A percentile compares a stretch with the other conserved stretches of the same genome.
Evolutionary conservation across 2,888 invertebrate genomes (phyloP).

Genomic region (Troides aeacus): DNA sequence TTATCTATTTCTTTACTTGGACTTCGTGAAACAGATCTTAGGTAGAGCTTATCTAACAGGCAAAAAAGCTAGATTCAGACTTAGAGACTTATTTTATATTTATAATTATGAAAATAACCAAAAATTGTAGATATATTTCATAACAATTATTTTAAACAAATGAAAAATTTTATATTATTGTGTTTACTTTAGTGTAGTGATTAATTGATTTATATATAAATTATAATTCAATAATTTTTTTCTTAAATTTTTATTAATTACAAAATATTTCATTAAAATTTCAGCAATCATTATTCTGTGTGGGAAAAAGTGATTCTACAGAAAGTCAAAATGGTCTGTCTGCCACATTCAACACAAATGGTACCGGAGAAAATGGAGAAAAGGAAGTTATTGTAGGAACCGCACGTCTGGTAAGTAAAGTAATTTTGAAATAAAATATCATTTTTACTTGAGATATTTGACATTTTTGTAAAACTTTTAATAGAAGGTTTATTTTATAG

Average conservation of each 20-base stretch:
- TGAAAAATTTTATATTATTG: too few species aligned
- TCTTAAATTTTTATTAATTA: background rate
- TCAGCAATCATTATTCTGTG: constrained; percentile 57
- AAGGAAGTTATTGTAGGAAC: constrained; percentile 60
- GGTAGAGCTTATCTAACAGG: too few species aligned
- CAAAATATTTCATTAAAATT: background rate
- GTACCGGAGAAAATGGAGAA: constrained; percentile 45
- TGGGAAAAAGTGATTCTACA: constrained; percentile 57
- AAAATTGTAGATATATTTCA: too few species aligned
- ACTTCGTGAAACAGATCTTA: too few species aligned
- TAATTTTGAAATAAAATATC: background rate
- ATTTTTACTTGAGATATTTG: background rate
- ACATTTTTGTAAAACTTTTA: too few species aligned
- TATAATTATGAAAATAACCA: too few species aligned
- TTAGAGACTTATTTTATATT: too few species aligned
- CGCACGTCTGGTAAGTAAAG: constrained; percentile 53
- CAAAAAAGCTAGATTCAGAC: too few species aligned
- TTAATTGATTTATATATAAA: background rate
- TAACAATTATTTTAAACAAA: too few species aligned
- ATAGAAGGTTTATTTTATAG: too few species aligned
- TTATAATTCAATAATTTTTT: too few species aligned
- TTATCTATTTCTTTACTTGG: too few species aligned
- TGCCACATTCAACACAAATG: constrained; percentile 37
- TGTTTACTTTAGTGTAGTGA: background rate
- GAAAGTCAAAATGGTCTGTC: constrained; percentile 51